Base-by-base conservation (phyloP, 2,113 vertebrate species). In the Crotalus horridus region DNA sequence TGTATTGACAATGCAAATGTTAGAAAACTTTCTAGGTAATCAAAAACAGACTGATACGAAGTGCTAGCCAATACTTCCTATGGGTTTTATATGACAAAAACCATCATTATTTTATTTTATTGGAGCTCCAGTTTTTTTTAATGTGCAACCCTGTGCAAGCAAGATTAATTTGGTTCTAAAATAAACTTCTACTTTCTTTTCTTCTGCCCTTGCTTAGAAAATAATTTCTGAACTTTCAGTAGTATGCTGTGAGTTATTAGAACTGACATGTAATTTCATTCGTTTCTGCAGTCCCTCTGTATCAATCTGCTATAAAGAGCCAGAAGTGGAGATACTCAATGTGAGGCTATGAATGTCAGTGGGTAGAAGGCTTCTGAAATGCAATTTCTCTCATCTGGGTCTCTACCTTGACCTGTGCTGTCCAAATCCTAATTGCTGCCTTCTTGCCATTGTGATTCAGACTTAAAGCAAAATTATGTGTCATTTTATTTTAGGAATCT, bases 211-310 rank as follows among this genome's bases (percentile, higher is more conserved):
- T 91, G 54, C 88, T 89, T 87, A 89, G 58, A 89, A 56, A 91
- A 56, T 88, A 48, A 85, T 88, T 89, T 91, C 64, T 56, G 55
- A 88, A 64, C 86, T 89, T 93, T 93, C 58, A 69, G 56, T 58
- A 43, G 48, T 91, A n/a, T 85, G 74, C 89, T 87, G 81, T 93
- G 86, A 92, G 39, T 91, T 89, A 93, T 93, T 91, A 93, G 69
- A 90, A 93, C 46, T 92, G 86, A 91, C 89, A 94, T 46, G 69
- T 89, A 93, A 89, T 92, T 93, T 91, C 89, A 58, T n/a, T 93
- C 56, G 46, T 90, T 94, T 90, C 61, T 69, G 86, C 74, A 88
- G n/a, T 69, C 88, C 13, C 56, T 87, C 88, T 94, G 74, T 92
- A 92, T 94, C 93, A 92, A 92, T 93, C 91, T 93, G 53, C 51